phyloP scores from a whole-genome alignment of 2,797 vertebrate species.

The Sebastes itinus region DNA sequence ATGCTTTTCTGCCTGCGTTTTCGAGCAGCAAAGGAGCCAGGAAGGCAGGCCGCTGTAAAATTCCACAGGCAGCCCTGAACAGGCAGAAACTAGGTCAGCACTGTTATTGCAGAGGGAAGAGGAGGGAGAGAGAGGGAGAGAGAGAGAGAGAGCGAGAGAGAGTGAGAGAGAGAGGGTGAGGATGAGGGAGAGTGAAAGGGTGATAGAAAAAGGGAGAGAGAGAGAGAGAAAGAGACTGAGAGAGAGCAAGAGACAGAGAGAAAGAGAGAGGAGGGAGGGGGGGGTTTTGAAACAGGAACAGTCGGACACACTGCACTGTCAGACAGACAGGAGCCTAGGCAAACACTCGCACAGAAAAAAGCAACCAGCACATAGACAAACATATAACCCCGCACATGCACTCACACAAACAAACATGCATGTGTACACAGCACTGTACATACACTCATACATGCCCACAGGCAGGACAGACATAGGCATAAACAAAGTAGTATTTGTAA shows the following conservation, averaged over 20 bases:
- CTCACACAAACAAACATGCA: slow-evolving; percentile 14
- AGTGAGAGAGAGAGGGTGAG: slow-evolving; percentile 36
- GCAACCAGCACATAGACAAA: slow-evolving; percentile 31
- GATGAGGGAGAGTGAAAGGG: slow-evolving; percentile 55
- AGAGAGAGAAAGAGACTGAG: slow-evolving; percentile 39
- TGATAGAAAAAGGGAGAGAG: slow-evolving; percentile 46
- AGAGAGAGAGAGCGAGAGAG: slow-evolving; percentile 38
- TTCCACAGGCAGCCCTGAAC: slow-evolving; percentile 90
- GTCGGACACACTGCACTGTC: slow-evolving; percentile 59
- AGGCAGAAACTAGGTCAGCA: slow-evolving; percentile 90
- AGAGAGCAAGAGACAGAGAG: slow-evolving; percentile 58
- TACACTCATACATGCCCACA: slow-evolving; percentile 6
- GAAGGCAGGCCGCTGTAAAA: slow-evolving; percentile 90
- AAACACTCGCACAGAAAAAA: slow-evolving; percentile 46
- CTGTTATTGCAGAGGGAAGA: slow-evolving; percentile 90
- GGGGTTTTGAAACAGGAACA: slow-evolving; percentile 70
- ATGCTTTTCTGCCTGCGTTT: slow-evolving; percentile 86
- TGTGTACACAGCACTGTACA: slow-evolving; percentile 21
- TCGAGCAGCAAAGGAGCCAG: slow-evolving; percentile 80
- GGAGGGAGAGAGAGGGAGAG: slow-evolving; percentile 73
- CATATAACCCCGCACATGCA: slow-evolving; percentile 4
- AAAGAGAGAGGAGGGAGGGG: slow-evolving; percentile 50
- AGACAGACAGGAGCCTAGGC: slow-evolving; percentile 68
- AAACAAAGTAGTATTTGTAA: slow-evolving; percentile 68
- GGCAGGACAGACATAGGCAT: slow-evolving; percentile 20